Evolutionary conservation across 2,797 vertebrate genomes (phyloP), one percentile per base, ranked within the genome.

Genomic region (Acrossocheilus fasciatus): DNA sequence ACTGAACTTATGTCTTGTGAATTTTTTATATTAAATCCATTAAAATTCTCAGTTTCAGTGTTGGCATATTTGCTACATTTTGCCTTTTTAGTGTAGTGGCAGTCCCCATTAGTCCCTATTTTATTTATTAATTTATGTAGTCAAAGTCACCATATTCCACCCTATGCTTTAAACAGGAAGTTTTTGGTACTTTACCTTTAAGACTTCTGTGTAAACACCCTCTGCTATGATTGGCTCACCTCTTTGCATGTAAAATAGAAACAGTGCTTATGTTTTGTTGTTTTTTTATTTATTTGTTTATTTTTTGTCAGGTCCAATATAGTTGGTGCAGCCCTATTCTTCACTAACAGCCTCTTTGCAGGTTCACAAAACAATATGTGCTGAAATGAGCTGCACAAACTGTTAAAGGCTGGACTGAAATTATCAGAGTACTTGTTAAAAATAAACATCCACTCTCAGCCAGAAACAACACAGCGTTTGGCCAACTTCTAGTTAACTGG

Each of bases 331-430:
- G 7, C 36, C 34, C 2, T 10, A 84, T 69, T 69, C 34, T 76
- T 77, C 23, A 68, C n/a, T 57, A 30, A 57, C 45, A 84, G 74
- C 47, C n/a, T 57, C 64, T 79, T 57, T 45, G 50, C 83, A 85
- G 36, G 17, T 78, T 72, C 36, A 79, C 75, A 85, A 34, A 69
- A 43, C 10, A 23, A 36, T 36, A 20, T 85, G 23, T 5, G 30
- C 57, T 39, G 12, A 50, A 66, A 76, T 84, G 43, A 26, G 6
- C 47, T 17, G 75, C 50, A 85, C 39, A 79, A 79, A 57, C 75
- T 79, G 18, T 45, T 18, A 50, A 76, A 23, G 30, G 1, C 18
- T 72, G 47, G 64, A 43, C 59, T 66, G 62, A 14, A 77, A 52
- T 52, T 5, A 77, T 68, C 43, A 84, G 72, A 39, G 59, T 7